Percentiles rank a stretch among this genome's conserved stretches.
These are phyloP conservation scores for Rostratula benghalensis DNA, from an alignment of 2,113 vertebrate genomes.

Conservation along the genomic window DNA sequence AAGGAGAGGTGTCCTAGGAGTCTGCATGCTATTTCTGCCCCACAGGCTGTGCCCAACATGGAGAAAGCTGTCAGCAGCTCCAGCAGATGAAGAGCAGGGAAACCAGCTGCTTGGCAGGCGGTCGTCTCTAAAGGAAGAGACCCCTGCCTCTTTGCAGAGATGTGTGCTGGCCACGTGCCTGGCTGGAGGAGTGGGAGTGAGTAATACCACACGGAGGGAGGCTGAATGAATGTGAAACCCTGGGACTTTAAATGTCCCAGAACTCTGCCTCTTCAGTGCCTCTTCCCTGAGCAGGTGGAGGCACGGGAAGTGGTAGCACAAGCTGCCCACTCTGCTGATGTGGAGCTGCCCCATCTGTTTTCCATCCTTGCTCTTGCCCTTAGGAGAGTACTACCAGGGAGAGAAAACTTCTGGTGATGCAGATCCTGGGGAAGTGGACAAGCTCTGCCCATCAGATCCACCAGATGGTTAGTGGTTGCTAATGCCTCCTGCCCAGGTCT, in stretches of 20 bases:
- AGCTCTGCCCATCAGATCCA: neutral
- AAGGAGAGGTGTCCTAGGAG: neutral
- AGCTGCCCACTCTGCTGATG: neutral
- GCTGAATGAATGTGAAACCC: neutral
- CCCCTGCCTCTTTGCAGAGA: conserved; percentile 20
- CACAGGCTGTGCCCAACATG: neutral
- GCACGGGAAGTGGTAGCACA: neutral
- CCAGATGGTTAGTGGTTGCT: neutral
- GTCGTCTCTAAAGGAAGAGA: conserved; percentile 4
- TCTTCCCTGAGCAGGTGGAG: neutral
- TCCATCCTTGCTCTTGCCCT: neutral
- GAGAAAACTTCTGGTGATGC: neutral
- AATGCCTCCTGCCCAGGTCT: neutral
- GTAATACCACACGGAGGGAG: neutral
- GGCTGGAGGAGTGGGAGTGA: conserved; percentile 5
- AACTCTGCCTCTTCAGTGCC: neutral
- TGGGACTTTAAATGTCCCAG: neutral
- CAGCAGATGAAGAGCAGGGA: conserved; percentile 12
- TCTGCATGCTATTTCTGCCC: neutral
- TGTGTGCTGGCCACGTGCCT: conserved; percentile 21
- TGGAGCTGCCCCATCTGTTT: neutral
- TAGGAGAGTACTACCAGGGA: neutral
- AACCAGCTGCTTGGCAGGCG: neutral
- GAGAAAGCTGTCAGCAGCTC: neutral
- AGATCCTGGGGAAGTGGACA: neutral